Evolutionary conservation across 1,140 invertebrate genomes (phyloP), one percentile per base, ranked within the genome.

Genomic region (Trypoxylus dichotomus): DNA sequence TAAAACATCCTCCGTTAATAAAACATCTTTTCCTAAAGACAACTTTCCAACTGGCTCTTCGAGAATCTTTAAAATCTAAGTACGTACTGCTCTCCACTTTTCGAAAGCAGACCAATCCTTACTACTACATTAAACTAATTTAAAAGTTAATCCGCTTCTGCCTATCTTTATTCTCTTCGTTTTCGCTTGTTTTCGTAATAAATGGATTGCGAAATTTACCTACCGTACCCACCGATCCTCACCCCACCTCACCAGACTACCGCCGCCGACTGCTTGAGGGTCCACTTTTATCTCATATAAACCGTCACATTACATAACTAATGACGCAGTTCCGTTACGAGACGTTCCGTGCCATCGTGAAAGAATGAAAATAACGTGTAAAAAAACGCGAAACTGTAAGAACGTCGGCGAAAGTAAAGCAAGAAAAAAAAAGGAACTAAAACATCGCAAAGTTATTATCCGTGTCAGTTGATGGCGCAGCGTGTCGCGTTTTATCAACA

Each of bases 241-340:
- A 6, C 47, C 47, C 6, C n/a, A 54, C 5, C 47, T n/a, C 47
- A 15, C 60, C 60, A 25, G 24, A 13, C 24, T 68, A 68, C 21
- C 32, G 21, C 8, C 8, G 58, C 19, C 47, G 60, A 13, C 60
- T 68, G 21, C 60, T 68, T 27, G 21, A 68, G 7, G 60, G 60
- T 68, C 60, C 60, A 68, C 60, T 68, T 68, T 68, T 68, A 68
- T 68, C 60, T 68, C 60, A 29, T 29, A 68, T 68, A 68, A 68
- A 68, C 25, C 60, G 60, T 68, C 60, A 24, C 60, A 68, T 68
- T 68, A 68, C 60, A 68, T 68, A 68, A 68, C 60, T 68, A 68
- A 68, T 29, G 60, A 68, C 60, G 21, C 24, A 29, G 60, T 68
- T 68, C 60, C 60, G 21, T 68, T 68, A 29, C 25, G 60, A 68